phyloP scores from a whole-genome alignment of 2,888 invertebrate genomes.

The Blastobasis adustella region DNA sequence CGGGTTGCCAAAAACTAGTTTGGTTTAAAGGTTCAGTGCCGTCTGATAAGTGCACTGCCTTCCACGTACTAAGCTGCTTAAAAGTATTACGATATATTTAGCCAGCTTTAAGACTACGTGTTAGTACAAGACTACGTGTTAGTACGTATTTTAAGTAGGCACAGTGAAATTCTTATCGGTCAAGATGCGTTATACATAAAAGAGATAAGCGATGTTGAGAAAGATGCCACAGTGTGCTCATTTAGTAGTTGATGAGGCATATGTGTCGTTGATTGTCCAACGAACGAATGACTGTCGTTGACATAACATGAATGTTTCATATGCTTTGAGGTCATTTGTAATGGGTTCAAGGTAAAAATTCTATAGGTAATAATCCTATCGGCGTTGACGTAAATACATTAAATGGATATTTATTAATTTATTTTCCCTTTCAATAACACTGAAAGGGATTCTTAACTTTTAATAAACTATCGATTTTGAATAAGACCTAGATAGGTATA shows the following conservation, averaged over 20 bases:
- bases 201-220: conserved; percentile 9
- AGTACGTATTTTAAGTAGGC: neutral
- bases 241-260: conserved; percentile 9
- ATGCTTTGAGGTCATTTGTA: neutral
- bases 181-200: conserved; percentile 12
- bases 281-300: neutral
- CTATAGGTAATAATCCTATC: too few species aligned
- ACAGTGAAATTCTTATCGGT: conserved; percentile 21
- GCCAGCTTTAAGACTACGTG: neutral
- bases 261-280: conserved; percentile 7
- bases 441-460: too few species aligned
- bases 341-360: neutral
- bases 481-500: too few species aligned
- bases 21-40: conserved; percentile 57
- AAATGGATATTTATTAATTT: too few species aligned
- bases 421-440: too few species aligned
- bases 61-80: conserved; percentile 7
- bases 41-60: conserved; percentile 16
- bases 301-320: conserved; percentile 1
- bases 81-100: neutral
- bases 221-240: conserved; percentile 11
- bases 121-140: neutral
- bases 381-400: too few species aligned
- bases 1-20: conserved; percentile 53
- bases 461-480: too few species aligned